These are phyloP conservation scores for Aphodius granarius DNA, from an alignment of 2,888 invertebrate genomes.

Conservation along the genomic window DNA sequence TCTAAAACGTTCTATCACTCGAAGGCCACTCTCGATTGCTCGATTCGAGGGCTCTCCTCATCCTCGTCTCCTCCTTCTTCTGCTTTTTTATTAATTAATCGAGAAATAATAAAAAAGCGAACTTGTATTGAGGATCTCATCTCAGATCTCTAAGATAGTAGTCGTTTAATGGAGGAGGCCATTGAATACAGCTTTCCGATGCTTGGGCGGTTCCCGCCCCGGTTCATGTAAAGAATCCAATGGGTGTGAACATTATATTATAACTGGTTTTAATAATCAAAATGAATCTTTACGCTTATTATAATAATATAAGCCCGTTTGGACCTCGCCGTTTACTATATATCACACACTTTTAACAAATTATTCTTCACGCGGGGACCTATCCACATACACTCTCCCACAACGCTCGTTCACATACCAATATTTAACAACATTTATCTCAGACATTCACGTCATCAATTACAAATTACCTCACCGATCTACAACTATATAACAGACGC, in stretches of 20 bases:
- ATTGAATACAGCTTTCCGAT: slow-evolving; percentile 16
- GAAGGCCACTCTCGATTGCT: not conserved
- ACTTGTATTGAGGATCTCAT: slow-evolving; percentile 16
- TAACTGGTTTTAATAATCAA: slow-evolving; percentile 48
- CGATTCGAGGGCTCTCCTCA: not conserved
- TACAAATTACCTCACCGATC: not conserved
- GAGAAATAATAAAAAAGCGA: slow-evolving; percentile 8
- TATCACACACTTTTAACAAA: not conserved
- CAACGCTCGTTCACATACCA: not conserved
- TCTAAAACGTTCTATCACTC: not conserved
- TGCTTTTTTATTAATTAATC: not conserved
- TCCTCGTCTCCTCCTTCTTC: not conserved
- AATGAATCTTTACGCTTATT: slow-evolving; percentile 46
- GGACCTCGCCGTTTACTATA: not conserved
- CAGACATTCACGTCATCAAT: no score
- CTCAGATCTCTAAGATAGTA: slow-evolving; percentile 20
- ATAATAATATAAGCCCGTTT: slow-evolving; percentile 41
- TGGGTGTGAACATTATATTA: slow-evolving; percentile 47
- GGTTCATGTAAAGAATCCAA: slow-evolving; percentile 44
- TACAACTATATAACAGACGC: not conserved
- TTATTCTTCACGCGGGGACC: not conserved
- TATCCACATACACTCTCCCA: not conserved
- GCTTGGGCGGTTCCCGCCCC: slow-evolving; percentile 36
- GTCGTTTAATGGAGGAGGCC: not conserved
- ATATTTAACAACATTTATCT: not conserved